Evolutionary conservation across 2,888 invertebrate genomes (phyloP).

Genomic region (Pristionchus exspectatus): DNA sequence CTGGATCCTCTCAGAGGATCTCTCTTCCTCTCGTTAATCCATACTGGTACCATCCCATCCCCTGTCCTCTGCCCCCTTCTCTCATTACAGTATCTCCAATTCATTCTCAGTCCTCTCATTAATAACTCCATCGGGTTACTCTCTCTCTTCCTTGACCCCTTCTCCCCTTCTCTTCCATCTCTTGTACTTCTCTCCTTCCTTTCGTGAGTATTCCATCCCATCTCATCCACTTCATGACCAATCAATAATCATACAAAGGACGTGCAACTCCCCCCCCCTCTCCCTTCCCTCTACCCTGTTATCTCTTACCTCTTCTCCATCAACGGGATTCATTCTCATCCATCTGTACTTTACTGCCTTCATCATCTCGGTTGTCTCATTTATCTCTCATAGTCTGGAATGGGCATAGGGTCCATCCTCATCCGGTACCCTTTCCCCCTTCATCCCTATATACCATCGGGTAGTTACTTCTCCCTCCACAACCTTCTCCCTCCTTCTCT

Average conservation of each 20-base stretch:
- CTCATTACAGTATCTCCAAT: conserved; percentile 13
- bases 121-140: neutral
- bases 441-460: neutral
- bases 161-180: neutral
- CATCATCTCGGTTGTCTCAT: conserved; percentile 32
- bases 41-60: conserved; percentile 33
- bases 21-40: neutral
- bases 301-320: neutral
- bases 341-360: conserved; percentile 16
- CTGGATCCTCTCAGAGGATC: neutral
- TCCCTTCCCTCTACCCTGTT: neutral
- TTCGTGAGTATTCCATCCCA: neutral
- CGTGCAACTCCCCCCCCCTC: neutral
- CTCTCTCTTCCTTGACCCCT: conserved; percentile 4
- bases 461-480: neutral
- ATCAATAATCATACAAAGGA: conserved; percentile 45
- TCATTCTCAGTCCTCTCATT: conserved; percentile 38
- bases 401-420: neutral
- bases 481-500: neutral
- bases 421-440: neutral
- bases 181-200: neutral
- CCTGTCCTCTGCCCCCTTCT: neutral
- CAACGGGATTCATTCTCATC: conserved; percentile 5
- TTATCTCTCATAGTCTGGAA: neutral
- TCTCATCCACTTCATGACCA: conserved; percentile 36